These are phyloP conservation scores for Pterocles gutturalis DNA, from an alignment of 2,113 vertebrate genomes.

Conservation along the genomic window DNA sequence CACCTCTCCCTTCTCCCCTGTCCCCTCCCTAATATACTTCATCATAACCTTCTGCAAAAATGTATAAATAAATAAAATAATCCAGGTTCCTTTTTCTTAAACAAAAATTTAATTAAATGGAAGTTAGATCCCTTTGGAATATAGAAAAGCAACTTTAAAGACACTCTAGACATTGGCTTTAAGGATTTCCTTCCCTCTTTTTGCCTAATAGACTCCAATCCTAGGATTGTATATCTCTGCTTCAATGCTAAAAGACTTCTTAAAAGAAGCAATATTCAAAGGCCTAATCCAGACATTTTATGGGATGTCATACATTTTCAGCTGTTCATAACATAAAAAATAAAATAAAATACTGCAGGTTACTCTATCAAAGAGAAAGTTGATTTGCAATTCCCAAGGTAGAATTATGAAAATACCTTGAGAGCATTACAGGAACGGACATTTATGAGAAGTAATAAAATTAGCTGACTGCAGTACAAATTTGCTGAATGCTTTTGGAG, in stretches of 20 bases:
- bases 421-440: slow-evolving; percentile 70
- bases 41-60: slow-evolving; percentile 55
- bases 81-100: slow-evolving; percentile 56
- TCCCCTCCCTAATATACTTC: slow-evolving; percentile 25
- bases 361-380: slow-evolving; percentile 68
- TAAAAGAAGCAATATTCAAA: slow-evolving; percentile 64
- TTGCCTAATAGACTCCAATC: slow-evolving; percentile 64
- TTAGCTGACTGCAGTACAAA: slow-evolving; percentile 73
- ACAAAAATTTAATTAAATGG: slow-evolving; percentile 72
- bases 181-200: slow-evolving; percentile 66
- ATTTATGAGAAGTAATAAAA: slow-evolving; percentile 75
- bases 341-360: slow-evolving; percentile 71
- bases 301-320: slow-evolving; percentile 71
- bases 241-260: slow-evolving; percentile 53
- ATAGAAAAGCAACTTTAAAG: slow-evolving; percentile 63
- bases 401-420: slow-evolving; percentile 73
- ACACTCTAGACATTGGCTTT: slow-evolving; percentile 55
- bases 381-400: slow-evolving; percentile 70
- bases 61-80: slow-evolving; percentile 68
- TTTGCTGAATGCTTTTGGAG: slow-evolving; percentile 67
- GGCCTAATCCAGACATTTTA: slow-evolving; percentile 68
- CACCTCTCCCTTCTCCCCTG: not conserved
- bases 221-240: slow-evolving; percentile 58
- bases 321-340: slow-evolving; percentile 72
- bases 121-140: slow-evolving; percentile 64